Conservation (phyloP, 2,888 invertebrate genomes). For the Aleiodes testaceus region DNA sequence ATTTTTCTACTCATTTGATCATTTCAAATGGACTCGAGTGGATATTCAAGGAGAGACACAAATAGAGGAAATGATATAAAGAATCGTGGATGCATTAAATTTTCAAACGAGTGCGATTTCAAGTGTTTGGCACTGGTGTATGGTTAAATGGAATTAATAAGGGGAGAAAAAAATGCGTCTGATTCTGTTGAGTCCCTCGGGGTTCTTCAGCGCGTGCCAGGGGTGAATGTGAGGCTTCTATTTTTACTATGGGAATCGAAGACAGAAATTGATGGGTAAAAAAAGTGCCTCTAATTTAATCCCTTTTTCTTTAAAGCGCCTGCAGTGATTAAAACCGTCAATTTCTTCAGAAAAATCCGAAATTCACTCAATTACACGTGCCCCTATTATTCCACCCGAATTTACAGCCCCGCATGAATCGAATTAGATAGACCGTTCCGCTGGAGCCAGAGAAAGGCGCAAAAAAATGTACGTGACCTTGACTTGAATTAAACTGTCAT, state of each 20-base stretch:
- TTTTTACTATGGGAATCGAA: background rate
- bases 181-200: constrained; percentile 53
- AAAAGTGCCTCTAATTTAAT: no score
- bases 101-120: constrained; percentile 35
- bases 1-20: background rate
- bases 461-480: background rate
- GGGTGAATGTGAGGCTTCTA: constrained; percentile 13
- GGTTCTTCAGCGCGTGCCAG: constrained; percentile 49
- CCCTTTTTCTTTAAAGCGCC: no score
- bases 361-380: background rate
- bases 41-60: constrained; percentile 18
- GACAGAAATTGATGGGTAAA: background rate
- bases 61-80: constrained; percentile 10
- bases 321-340: no score
- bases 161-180: constrained; percentile 47
- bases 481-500: constrained; percentile 18
- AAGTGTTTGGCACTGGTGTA: constrained; percentile 49
- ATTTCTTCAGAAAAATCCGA: background rate
- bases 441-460: no score
- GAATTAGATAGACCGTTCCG: no score
- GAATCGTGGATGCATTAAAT: constrained; percentile 20
- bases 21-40: background rate
- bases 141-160: constrained; percentile 64
- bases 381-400: no score
- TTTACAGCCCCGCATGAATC: no score